phyloP scores from a whole-genome alignment of 2,888 invertebrate species.

The Dynastes hyllus region DNA sequence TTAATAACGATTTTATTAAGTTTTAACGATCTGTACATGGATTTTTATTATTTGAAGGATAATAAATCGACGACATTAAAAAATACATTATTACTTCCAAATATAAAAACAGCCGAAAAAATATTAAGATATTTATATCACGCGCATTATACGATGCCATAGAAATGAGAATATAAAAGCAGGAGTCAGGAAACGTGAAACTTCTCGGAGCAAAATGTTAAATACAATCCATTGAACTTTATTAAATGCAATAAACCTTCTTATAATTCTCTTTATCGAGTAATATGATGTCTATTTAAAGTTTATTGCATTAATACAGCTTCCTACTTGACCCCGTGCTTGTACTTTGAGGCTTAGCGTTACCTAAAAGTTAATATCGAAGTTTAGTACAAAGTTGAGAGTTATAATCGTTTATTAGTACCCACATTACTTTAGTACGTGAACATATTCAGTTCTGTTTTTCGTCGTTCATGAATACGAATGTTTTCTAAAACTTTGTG shows the following conservation, averaged over 20 bases:
- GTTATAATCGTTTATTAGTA: neutral
- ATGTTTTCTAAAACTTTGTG: neutral
- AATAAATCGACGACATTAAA: too few species aligned
- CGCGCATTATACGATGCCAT: neutral
- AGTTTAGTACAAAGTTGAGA: neutral
- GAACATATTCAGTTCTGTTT: neutral
- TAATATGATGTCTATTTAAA: neutral
- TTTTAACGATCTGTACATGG: too few species aligned
- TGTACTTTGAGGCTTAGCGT: neutral
- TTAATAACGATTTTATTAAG: too few species aligned
- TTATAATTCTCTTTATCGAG: conserved; percentile 5
- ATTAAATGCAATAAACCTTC: conserved; percentile 17
- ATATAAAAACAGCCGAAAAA: neutral
- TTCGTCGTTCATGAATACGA: neutral
- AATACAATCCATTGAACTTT: conserved; percentile 13
- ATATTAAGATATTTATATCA: neutral
- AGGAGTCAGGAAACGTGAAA: neutral
- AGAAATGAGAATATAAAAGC: neutral
- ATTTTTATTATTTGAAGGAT: too few species aligned
- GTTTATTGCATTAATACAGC: conserved; percentile 4
- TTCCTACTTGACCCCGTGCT: neutral
- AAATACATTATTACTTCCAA: too few species aligned
- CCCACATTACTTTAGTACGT: neutral
- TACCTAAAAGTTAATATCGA: conserved; percentile 8
- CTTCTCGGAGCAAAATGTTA: neutral